Conservation (phyloP, 2,797 vertebrate species). For the Urosaurus nigricauda region DNA sequence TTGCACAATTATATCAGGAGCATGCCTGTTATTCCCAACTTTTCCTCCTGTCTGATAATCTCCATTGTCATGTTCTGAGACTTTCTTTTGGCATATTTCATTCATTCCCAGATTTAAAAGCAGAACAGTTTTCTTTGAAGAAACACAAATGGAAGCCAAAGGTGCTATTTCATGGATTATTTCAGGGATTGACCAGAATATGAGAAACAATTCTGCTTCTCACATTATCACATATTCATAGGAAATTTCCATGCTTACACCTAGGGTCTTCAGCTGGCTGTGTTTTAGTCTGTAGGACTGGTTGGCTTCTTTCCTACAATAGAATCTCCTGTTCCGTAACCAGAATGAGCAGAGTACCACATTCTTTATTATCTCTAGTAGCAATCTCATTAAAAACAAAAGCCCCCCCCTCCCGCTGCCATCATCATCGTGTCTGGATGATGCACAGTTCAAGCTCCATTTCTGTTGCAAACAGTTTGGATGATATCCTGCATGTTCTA, state of each 20-base stretch:
- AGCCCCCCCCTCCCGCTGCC: neutral
- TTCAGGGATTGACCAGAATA: slow-evolving; percentile 2
- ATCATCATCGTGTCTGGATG: too few relatives aligned
- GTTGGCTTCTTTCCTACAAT: neutral
- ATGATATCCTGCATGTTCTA: too few relatives aligned
- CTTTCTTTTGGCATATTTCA: neutral
- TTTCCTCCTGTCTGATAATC: too few relatives aligned
- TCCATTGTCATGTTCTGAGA: neutral
- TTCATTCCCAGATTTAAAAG: neutral
- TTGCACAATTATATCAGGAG: too few relatives aligned
- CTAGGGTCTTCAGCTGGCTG: neutral
- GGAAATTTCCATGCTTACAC: too few relatives aligned
- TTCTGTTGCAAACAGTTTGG: too few relatives aligned
- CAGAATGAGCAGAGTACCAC: neutral
- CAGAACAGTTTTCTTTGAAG: neutral
- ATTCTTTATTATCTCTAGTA: neutral
- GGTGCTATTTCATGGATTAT: neutral
- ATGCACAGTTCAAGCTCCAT: too few relatives aligned
- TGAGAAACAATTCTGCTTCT: neutral
- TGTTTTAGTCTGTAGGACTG: neutral
- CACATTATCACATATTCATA: too few relatives aligned
- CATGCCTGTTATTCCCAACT: too few relatives aligned
- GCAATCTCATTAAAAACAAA: neutral
- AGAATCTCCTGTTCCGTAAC: neutral
- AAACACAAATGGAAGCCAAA: neutral